A percentile compares a stretch with the other conserved stretches of the same genome.
Conservation (phyloP, 2,797 vertebrate species). For the Peromyscus aztecus region DNA sequence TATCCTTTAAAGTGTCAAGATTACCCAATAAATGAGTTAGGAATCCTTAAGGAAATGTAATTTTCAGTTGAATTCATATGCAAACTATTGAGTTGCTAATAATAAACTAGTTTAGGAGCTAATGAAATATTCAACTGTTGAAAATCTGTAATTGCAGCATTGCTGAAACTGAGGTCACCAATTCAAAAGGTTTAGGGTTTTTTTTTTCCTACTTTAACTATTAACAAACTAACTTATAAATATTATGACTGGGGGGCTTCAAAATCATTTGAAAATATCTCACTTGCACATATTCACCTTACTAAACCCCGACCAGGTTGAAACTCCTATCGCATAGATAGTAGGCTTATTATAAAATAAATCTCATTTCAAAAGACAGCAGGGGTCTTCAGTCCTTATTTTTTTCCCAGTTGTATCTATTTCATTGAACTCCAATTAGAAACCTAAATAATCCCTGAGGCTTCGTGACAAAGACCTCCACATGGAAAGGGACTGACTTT, state of each 20-base stretch:
- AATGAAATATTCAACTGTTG: not conserved
- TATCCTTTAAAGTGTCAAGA: not conserved
- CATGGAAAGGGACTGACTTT: not conserved
- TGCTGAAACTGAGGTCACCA: not conserved
- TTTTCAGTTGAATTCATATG: slow-evolving; percentile 32
- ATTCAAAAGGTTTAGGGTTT: not conserved
- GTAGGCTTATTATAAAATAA: slow-evolving; percentile 26
- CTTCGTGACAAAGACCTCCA: not conserved
- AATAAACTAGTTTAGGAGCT: slow-evolving; percentile 8
- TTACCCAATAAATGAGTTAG: not conserved
- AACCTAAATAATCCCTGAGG: not conserved
- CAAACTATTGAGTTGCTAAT: slow-evolving; percentile 21
- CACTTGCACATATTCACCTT: not conserved
- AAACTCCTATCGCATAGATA: not conserved
- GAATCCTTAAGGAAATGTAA: not conserved
- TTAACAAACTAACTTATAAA: slow-evolving; percentile 27
- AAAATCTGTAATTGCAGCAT: not conserved
- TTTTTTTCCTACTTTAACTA: not conserved
- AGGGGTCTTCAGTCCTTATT: not conserved
- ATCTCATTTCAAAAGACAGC: not conserved
- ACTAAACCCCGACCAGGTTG: not conserved
- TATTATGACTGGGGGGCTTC: not conserved
- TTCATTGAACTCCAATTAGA: not conserved
- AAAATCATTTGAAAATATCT: slow-evolving; percentile 16
- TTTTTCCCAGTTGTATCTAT: not conserved